These are phyloP conservation scores for Stictonetta naevosa DNA, from an alignment of 2,113 vertebrate species.

Conservation along the genomic window DNA sequence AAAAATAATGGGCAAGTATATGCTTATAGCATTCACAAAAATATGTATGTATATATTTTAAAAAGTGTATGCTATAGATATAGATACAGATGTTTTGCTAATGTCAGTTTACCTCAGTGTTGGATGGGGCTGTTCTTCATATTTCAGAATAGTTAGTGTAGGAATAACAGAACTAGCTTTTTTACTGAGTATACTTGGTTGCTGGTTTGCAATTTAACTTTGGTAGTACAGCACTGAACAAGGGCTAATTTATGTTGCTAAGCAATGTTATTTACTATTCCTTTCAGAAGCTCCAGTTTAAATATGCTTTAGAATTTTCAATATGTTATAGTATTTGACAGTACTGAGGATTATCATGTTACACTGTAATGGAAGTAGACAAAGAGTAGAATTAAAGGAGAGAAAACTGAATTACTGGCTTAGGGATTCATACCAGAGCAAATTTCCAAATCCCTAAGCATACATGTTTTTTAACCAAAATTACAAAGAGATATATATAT, in stretches of 20 bases:
- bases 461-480: background rate
- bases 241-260: background rate
- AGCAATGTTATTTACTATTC: background rate
- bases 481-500: background rate
- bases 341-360: background rate
- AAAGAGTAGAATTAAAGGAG: background rate
- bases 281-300: background rate
- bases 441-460: background rate
- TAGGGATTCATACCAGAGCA: background rate
- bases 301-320: background rate
- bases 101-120: background rate
- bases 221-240: background rate
- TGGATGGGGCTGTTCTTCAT: background rate
- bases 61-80: background rate
- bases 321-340: background rate
- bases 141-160: background rate
- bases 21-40: background rate
- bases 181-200: background rate
- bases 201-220: background rate
- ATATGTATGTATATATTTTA: too few species aligned
- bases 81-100: background rate
- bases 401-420: background rate
- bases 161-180: background rate
- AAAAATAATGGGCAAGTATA: background rate
- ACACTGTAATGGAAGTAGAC: background rate